Evolutionary conservation across 1,140 invertebrate genomes (phyloP).

Genomic region (Oryzaephilus surinamensis): DNA sequence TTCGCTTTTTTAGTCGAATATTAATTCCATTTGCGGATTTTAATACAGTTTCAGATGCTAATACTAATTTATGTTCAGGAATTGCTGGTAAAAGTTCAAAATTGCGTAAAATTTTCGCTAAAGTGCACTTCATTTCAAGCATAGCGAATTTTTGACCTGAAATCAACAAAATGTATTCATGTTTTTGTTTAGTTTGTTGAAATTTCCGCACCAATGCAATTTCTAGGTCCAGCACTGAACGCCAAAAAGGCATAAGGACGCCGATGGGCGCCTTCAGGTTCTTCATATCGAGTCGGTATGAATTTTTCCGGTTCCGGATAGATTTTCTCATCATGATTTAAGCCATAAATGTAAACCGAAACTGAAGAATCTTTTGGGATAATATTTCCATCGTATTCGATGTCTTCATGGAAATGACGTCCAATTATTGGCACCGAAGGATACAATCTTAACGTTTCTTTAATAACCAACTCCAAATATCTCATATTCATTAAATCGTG

Average conservation of each 20-base stretch:
- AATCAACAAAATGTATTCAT: slow-evolving; percentile 5
- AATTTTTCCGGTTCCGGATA: slow-evolving; percentile 64
- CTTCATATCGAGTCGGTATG: slow-evolving; percentile 65
- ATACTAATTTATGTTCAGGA: slow-evolving; percentile 18
- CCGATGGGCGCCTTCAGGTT: slow-evolving; percentile 40
- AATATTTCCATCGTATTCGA: slow-evolving; percentile 33
- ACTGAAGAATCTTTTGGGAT: slow-evolving; percentile 42
- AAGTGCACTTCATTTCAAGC: slow-evolving; percentile 59
- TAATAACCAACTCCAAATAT: slow-evolving; percentile 42
- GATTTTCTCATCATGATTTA: slow-evolving; percentile 54
- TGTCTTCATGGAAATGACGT: slow-evolving; percentile 35
- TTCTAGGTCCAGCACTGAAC: slow-evolving; percentile 58
- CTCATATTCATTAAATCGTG: slow-evolving; percentile 43
- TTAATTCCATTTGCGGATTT: slow-evolving; percentile 35
- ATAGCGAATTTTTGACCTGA: slow-evolving; percentile 65
- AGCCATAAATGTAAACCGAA: slow-evolving; percentile 40
- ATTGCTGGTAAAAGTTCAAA: slow-evolving; percentile 41
- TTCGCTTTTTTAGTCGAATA: slow-evolving; percentile 4
- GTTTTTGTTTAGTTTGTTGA: background rate
- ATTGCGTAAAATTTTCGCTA: slow-evolving; percentile 53
- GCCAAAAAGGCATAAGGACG: slow-evolving; percentile 47
- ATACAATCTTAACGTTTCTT: slow-evolving; percentile 22
- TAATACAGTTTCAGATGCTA: slow-evolving; percentile 31
- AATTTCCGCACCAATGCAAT: slow-evolving; percentile 56
- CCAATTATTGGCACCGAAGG: slow-evolving; percentile 38